phyloP scores from a whole-genome alignment of 2,113 vertebrate genomes.

The Trogon melanurus region DNA sequence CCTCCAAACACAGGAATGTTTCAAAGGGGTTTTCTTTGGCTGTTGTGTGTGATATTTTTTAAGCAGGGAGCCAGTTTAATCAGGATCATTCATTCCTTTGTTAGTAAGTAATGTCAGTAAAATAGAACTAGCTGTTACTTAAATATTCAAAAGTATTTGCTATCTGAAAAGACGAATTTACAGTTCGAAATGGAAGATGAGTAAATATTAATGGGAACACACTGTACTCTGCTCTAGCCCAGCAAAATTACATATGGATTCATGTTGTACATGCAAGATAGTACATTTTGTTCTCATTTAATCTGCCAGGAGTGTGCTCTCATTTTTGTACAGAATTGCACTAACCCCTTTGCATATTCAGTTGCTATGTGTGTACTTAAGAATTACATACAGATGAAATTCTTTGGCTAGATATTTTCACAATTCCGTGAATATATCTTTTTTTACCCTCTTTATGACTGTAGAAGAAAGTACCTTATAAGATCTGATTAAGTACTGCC shows the following conservation, averaged over 20 bases:
- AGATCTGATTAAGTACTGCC: background rate
- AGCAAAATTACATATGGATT: background rate
- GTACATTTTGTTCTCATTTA: constrained; percentile 36
- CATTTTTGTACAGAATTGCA: constrained; percentile 36
- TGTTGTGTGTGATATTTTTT: constrained; percentile 47
- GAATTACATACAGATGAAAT: constrained; percentile 43
- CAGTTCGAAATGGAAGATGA: constrained; percentile 47
- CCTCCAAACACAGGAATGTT: constrained; percentile 34
- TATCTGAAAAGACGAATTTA: constrained; percentile 61
- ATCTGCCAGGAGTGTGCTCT: constrained; percentile 1
- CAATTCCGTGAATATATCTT: background rate
- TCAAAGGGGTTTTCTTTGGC: constrained; percentile 67
- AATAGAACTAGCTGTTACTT: constrained; percentile 65
- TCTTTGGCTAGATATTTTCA: background rate
- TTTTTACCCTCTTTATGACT: background rate
- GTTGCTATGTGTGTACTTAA: constrained; percentile 26
- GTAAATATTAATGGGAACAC: constrained; percentile 51
- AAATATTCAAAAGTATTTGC: constrained; percentile 65
- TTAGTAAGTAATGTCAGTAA: constrained; percentile 74
- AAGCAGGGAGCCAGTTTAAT: constrained; percentile 60
- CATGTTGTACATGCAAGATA: background rate
- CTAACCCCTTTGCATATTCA: constrained; percentile 48
- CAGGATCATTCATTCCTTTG: constrained; percentile 75
- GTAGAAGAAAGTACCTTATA: background rate
- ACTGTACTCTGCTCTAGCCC: background rate